Conservation (phyloP, 2,113 vertebrate species). For the Osmerus eperlanus region DNA sequence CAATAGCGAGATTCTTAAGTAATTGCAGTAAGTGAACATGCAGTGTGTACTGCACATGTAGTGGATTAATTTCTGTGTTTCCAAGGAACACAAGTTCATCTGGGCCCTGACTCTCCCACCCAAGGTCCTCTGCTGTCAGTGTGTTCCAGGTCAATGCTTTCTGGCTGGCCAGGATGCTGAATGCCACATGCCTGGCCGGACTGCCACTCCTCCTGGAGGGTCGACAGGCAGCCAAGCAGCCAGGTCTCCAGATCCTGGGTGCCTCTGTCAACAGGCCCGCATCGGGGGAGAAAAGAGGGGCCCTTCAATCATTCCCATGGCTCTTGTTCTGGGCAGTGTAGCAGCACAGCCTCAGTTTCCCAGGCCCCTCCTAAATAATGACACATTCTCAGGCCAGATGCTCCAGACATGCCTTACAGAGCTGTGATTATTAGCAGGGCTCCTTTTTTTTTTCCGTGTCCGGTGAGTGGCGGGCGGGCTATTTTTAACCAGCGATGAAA, state of each 20-base stretch:
- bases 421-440: constrained; percentile 74
- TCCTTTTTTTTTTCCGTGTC: constrained; percentile 47
- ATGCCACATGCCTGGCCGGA: constrained; percentile 21
- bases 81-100: too few relatives aligned
- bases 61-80: too few relatives aligned
- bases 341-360: constrained; percentile 64
- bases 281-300: constrained; percentile 41
- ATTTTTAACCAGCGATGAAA: constrained; percentile 67
- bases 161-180: constrained; percentile 1
- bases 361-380: constrained; percentile 74
- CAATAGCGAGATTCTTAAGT: too few relatives aligned
- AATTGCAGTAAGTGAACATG: too few relatives aligned
- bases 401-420: constrained; percentile 59
- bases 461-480: constrained; percentile 36
- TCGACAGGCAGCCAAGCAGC: constrained; percentile 26
- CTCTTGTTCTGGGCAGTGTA: constrained; percentile 60
- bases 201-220: too few relatives aligned
- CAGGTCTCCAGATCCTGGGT: constrained; percentile 34
- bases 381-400: constrained; percentile 70
- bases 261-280: constrained; percentile 55
- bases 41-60: too few relatives aligned
- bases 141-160: constrained; percentile 8
- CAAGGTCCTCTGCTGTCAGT: constrained; percentile 44
- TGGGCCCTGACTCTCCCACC: constrained; percentile 26
- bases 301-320: constrained; percentile 66